These are phyloP conservation scores for Picus viridis DNA, from an alignment of 2,797 vertebrate genomes.

Conservation along the genomic window DNA sequence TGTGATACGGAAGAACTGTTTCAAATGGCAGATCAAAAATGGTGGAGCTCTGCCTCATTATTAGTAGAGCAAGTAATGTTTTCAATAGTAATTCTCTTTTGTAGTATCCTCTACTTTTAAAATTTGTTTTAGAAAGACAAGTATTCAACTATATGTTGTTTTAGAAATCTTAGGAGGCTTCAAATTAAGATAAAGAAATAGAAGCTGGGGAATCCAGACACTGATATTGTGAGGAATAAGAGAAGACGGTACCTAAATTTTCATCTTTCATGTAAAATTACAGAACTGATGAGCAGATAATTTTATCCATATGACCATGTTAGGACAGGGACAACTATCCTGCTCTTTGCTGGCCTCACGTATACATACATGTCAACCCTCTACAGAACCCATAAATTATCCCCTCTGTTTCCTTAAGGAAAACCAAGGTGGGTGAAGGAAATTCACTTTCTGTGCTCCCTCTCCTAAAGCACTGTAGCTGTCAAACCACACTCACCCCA, in stretches of 20 bases:
- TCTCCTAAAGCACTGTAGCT: background rate
- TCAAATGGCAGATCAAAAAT: background rate
- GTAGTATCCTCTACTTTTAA: background rate
- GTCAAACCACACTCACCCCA: background rate
- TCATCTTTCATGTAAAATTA: background rate
- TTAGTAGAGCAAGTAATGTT: too few species aligned
- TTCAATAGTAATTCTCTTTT: background rate
- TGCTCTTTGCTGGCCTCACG: background rate
- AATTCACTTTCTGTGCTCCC: background rate
- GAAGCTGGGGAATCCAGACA: background rate
- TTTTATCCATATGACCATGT: background rate
- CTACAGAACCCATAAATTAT: background rate
- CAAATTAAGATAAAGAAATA: background rate
- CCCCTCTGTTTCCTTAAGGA: background rate
- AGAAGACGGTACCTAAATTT: background rate
- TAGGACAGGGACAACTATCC: background rate
- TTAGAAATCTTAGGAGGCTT: background rate
- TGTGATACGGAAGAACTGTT: background rate
- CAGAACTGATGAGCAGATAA: background rate
- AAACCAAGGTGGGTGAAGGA: background rate
- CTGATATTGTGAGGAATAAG: background rate
- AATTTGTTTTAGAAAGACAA: background rate
- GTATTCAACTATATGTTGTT: background rate
- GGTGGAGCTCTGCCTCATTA: background rate
- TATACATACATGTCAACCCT: background rate